phyloP scores from a whole-genome alignment of 2,113 vertebrate genomes.

The Salvator merianae region DNA sequence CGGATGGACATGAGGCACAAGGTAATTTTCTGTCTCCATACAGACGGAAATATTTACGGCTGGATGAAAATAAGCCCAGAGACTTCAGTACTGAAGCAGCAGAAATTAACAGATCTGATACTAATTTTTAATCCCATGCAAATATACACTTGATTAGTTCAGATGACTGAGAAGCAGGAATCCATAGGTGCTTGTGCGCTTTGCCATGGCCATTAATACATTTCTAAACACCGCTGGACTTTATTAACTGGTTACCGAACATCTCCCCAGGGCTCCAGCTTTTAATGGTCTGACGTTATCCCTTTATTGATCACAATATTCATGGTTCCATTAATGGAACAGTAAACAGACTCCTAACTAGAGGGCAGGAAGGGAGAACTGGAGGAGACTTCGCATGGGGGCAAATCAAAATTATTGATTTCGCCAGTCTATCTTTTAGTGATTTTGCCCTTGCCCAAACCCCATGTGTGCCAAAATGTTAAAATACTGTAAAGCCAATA shows the following conservation, averaged over 20 bases:
- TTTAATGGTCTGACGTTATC: fast-evolving
- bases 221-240: neutral
- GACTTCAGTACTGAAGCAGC: neutral
- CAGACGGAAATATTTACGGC: neutral
- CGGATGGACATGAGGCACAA: neutral
- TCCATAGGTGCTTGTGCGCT: neutral
- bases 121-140: neutral
- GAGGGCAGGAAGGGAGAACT: neutral
- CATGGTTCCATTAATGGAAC: fast-evolving
- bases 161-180: neutral
- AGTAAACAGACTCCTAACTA: neutral
- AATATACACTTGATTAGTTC: neutral
- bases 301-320: fast-evolving
- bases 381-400: fast-evolving
- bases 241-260: neutral
- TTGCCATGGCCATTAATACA: neutral
- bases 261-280: neutral
- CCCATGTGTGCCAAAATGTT: neutral
- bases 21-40: neutral
- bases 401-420: fast-evolving
- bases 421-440: neutral
- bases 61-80: neutral
- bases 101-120: neutral
- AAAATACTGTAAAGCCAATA: neutral
- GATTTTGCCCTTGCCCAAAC: neutral